Evolutionary conservation across 2,888 invertebrate species (phyloP).

Genomic region (Marronus borbonicus): DNA sequence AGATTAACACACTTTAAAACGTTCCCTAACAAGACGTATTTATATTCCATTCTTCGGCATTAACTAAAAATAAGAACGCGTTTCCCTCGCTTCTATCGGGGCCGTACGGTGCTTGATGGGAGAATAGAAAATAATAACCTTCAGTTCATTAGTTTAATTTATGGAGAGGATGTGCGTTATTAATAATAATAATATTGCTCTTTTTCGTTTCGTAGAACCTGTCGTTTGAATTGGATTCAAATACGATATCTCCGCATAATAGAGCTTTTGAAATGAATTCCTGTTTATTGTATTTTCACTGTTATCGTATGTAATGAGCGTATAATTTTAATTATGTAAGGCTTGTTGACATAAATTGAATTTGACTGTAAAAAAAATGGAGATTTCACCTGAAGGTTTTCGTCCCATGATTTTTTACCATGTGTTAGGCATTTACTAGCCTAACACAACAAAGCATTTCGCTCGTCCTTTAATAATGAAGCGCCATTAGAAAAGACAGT

Average conservation of each 20-base stretch:
- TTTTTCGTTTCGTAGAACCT: conserved; percentile 6
- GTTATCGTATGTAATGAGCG: background rate
- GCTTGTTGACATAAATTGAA: too few relatives aligned
- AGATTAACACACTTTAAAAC: background rate
- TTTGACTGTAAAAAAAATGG: too few relatives aligned
- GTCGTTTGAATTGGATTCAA: conserved; percentile 16
- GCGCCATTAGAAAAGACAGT: too few relatives aligned
- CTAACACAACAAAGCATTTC: too few relatives aligned
- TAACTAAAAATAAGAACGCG: conserved; percentile 16
- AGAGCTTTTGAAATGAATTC: background rate
- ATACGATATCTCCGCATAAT: conserved; percentile 13
- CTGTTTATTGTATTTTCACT: background rate
- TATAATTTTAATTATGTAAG: background rate
- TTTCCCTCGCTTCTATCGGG: background rate
- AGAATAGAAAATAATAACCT: conserved; percentile 11
- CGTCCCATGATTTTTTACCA: too few relatives aligned
- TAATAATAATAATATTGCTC: conserved; percentile 16
- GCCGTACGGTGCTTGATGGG: background rate
- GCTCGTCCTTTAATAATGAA: too few relatives aligned
- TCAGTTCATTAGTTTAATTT: conserved; percentile 35
- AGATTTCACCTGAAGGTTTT: too few relatives aligned
- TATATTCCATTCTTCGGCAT: conserved; percentile 5
- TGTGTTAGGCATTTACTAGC: too few relatives aligned
- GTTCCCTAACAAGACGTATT: conserved; percentile 1
- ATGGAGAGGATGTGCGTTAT: conserved; percentile 29